Conservation (phyloP, 2,113 vertebrate species). For the Phaethornis superciliosus region DNA sequence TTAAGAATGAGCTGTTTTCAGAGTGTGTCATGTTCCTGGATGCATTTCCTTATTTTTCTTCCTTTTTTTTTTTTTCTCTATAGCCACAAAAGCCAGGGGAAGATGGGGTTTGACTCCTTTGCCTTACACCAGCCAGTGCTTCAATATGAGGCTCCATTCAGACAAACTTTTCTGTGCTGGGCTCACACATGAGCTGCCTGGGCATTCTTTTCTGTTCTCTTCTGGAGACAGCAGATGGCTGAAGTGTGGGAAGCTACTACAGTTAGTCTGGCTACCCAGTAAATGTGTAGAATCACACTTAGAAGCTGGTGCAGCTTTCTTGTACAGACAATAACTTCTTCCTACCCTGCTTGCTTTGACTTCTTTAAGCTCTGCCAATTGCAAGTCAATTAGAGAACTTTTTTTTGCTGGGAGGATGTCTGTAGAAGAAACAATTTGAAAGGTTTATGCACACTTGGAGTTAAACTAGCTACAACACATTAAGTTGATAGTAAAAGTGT, state of each 20-base stretch:
- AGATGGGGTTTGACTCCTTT: neutral
- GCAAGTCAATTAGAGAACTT: neutral
- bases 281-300: conserved; percentile 35
- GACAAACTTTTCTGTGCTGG: neutral
- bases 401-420: neutral
- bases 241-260: conserved; percentile 59
- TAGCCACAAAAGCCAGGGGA: neutral
- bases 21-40: neutral
- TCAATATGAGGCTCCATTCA: neutral
- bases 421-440: neutral
- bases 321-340: conserved; percentile 43
- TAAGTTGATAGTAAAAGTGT: neutral
- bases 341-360: conserved; percentile 6
- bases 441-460: neutral
- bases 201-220: neutral
- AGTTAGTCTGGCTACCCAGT: conserved; percentile 54
- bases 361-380: conserved; percentile 19
- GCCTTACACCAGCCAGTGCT: neutral
- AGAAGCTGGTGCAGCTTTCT: neutral
- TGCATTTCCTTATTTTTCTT: neutral
- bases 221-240: conserved; percentile 52
- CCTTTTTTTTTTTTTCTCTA: neutral
- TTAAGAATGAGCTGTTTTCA: neutral
- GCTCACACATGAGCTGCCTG: neutral
- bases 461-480: neutral